Evolutionary conservation across 2,888 invertebrate species (phyloP).

Genomic region (Lacanobia wlatinum): DNA sequence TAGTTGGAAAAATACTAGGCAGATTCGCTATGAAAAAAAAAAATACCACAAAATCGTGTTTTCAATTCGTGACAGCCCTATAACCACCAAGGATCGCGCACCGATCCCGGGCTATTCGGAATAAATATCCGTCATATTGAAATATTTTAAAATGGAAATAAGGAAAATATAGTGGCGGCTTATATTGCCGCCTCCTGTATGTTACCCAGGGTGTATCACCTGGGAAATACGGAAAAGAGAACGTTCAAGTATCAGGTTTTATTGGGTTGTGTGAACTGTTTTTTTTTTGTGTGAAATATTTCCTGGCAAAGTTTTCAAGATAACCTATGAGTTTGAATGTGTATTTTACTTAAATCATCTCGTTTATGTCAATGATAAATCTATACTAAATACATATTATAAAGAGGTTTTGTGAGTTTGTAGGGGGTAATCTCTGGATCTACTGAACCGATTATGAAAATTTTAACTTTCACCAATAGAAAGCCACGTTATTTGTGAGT

Average conservation of each 20-base stretch:
- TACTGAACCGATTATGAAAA: no score
- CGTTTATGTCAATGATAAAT: no score
- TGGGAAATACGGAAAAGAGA: constrained; percentile 28
- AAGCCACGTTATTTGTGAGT: no score
- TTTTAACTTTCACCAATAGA: no score
- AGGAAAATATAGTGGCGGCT: constrained; percentile 43
- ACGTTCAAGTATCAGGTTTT: not conserved
- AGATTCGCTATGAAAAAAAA: no score
- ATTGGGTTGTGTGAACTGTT: not conserved
- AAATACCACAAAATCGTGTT: not conserved
- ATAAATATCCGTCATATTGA: constrained; percentile 65
- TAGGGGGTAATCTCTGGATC: no score
- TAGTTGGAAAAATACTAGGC: no score
- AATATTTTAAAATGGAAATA: constrained; percentile 57
- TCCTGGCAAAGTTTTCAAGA: not conserved
- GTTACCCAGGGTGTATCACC: constrained; percentile 8
- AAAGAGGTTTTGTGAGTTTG: no score
- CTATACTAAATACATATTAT: no score
- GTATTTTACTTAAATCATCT: not conserved
- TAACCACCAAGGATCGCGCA: constrained; percentile 21
- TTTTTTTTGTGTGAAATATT: not conserved
- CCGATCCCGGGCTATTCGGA: constrained; percentile 47
- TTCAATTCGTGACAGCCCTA: constrained; percentile 36
- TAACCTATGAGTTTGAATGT: not conserved
- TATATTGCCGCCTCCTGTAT: constrained; percentile 51